phyloP scores from a whole-genome alignment of 2,888 invertebrate species.

The Thecophora atra region DNA sequence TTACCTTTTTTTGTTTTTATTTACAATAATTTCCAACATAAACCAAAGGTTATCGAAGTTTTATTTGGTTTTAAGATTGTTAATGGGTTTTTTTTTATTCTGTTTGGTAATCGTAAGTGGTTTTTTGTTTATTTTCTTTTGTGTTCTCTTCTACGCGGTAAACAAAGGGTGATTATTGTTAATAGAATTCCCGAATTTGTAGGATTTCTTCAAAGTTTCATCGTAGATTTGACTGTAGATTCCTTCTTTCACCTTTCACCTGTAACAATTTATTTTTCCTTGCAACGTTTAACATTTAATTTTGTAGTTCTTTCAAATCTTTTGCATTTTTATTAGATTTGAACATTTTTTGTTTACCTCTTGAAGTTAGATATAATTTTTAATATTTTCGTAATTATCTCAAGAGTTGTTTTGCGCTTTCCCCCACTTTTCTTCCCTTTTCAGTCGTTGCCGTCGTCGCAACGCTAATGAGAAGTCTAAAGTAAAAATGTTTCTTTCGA shows the following conservation, averaged over 20 bases:
- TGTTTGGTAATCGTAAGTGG: no score
- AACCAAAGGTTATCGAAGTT: no score
- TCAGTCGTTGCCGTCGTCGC: not conserved
- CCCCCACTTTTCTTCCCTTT: not conserved
- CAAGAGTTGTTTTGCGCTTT: not conserved
- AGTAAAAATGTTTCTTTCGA: conserved; percentile 7
- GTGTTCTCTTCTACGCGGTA: no score
- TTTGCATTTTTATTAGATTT: not conserved
- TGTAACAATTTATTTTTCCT: no score
- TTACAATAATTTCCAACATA: no score
- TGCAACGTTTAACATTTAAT: not conserved
- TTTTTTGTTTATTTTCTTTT: no score
- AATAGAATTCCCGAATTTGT: not conserved
- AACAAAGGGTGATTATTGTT: no score
- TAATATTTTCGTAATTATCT: conserved; percentile 21
- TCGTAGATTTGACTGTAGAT: no score
- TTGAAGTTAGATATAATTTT: not conserved
- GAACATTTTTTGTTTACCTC: not conserved
- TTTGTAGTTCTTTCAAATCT: not conserved
- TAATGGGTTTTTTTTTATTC: no score
- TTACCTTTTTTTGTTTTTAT: no score
- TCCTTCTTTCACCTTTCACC: not conserved
- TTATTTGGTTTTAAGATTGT: no score
- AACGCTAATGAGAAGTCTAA: conserved; percentile 27
- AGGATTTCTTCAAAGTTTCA: no score